phyloP scores from a whole-genome alignment of 2,888 invertebrate species.

The Glyphotaelius pellucidus region DNA sequence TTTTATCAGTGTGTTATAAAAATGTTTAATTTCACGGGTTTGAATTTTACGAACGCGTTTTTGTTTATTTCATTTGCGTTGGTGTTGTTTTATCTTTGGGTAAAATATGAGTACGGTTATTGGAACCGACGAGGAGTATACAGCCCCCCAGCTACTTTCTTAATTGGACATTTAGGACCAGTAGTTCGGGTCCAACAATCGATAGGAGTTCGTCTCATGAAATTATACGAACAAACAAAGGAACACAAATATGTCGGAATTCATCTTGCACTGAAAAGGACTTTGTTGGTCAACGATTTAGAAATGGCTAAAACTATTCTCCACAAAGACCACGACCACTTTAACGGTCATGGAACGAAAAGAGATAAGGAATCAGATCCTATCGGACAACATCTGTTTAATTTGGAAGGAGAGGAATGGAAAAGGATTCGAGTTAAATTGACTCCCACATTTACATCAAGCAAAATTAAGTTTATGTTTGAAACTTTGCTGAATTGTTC shows the following conservation, averaged over 20 bases:
- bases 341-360: constrained; percentile 56
- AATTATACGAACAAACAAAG: not conserved
- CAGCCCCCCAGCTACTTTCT: constrained; percentile 40
- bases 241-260: not conserved
- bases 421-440: constrained; percentile 69
- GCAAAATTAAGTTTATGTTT: constrained; percentile 68
- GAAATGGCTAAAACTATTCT: constrained; percentile 53
- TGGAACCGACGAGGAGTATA: constrained; percentile 44
- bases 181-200: not conserved
- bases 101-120: constrained; percentile 18
- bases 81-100: constrained; percentile 36
- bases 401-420: constrained; percentile 68
- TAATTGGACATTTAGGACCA: constrained; percentile 36
- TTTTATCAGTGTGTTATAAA: not conserved
- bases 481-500: constrained; percentile 66
- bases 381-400: constrained; percentile 51
- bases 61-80: not conserved
- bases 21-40: not conserved
- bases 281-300: constrained; percentile 47
- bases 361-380: constrained; percentile 42
- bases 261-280: not conserved
- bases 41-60: not conserved
- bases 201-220: not conserved
- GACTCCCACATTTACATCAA: constrained; percentile 68
- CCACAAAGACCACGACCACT: constrained; percentile 52